Evolutionary conservation across 2,888 invertebrate genomes (phyloP), one percentile per base, ranked within the genome.

Genomic region (Drosophila nr. medialis): DNA sequence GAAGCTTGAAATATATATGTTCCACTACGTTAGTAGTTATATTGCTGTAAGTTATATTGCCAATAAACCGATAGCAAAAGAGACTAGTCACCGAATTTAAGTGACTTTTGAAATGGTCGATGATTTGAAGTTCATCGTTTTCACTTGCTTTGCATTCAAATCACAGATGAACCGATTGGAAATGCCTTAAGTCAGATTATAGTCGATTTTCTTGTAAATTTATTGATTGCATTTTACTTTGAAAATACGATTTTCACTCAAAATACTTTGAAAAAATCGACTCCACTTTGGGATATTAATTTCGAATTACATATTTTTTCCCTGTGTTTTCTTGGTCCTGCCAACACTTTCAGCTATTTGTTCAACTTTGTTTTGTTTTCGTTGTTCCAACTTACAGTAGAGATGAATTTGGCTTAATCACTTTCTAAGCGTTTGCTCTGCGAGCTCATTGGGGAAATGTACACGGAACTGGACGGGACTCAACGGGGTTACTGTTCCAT

Each of bases 401-500:
- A 24, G 15, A 21, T 40, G 24, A 48, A 62, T 40, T 40, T 59
- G 27, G 45, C 56, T 42, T 64, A 71, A 74, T 76, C 71, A 75
- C 63, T 45, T 75, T 75, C 48, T 50, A 53, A 71, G 21, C 21
- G 30, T 42, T 42, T 56, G 56, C 56, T 10, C 29, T 42, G 11
- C n/a, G 30, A n/a, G 48, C n/a, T 48, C 49, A 30, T 49, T 30
- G 36, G 66, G 66, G 61, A 55, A 29, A 38, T 50, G 30, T n/a
- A 10, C 42, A 29, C 40, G 34, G 38, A 8, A 63, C 24, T 27
- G 27, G 45, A 21, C 30, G 18, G 8, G 24, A 32, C 58, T 69
- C 68, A 38, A 18, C 38, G 55, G 70, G 51, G 55, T 42, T 50
- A 55, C 50, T 38, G 56, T 68, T 69, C 50, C 36, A 61, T 38